These are phyloP conservation scores for Frankliniella intonsa DNA, from an alignment of 2,888 invertebrate species.

Conservation along the genomic window DNA sequence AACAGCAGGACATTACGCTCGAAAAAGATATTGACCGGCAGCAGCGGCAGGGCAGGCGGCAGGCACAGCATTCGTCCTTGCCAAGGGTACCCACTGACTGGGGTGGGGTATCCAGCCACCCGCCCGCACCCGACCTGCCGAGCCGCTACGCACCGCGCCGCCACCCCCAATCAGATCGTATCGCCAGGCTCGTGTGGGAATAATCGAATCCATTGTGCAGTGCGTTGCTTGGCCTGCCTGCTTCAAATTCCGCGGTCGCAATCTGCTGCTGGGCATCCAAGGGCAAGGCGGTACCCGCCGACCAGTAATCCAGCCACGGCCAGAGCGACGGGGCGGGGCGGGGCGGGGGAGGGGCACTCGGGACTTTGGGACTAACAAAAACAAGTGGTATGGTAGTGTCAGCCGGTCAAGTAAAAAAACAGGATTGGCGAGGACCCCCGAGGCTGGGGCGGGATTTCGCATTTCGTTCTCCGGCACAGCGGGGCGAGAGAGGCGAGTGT, in stretches of 20 bases:
- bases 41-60: no score
- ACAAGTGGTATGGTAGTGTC: no score
- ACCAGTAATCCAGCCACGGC: not conserved
- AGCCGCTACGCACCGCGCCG: not conserved
- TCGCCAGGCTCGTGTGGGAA: conserved; percentile 7
- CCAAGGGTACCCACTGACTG: not conserved
- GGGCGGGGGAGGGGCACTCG: no score
- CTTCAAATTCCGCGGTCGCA: not conserved
- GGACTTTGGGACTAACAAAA: no score
- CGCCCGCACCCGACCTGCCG: not conserved
- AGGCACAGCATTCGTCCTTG: not conserved
- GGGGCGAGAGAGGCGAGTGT: no score
- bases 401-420: no score
- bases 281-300: not conserved
- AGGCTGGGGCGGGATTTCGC: no score
- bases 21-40: no score
- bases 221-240: not conserved
- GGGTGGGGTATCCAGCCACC: not conserved
- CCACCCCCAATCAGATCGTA: conserved; percentile 6
- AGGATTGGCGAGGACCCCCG: no score
- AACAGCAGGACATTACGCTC: no score
- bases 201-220: not conserved
- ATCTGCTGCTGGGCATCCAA: not conserved
- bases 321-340: no score
- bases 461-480: no score